Percentiles rank a stretch among this genome's conserved stretches.
phyloP scores from a whole-genome alignment of 2,888 invertebrate genomes.

The Lochmaea capreae region DNA sequence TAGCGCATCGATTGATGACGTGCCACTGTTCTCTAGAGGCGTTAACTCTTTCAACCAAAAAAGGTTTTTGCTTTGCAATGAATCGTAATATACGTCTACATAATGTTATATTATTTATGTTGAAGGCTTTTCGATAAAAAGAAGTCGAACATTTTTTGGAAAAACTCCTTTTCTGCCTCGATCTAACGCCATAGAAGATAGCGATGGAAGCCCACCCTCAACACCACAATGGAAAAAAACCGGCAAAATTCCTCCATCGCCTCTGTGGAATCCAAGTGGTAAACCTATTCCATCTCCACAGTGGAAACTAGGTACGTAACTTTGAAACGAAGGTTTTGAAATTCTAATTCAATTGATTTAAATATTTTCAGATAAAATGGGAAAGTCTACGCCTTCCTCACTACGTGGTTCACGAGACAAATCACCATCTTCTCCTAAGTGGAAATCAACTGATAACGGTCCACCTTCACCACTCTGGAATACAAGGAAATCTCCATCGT shows the following conservation, averaged over 20 bases:
- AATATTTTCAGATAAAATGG: slow-evolving; percentile 11
- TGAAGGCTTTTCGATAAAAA: slow-evolving; percentile 34
- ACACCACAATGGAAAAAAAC: slow-evolving; percentile 56
- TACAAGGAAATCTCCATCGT: slow-evolving; percentile 21
- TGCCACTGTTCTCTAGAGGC: too few relatives aligned
- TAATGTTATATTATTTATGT: neutral
- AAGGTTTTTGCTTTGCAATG: too few relatives aligned
- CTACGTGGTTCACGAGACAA: slow-evolving; percentile 20
- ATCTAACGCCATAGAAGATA: slow-evolving; percentile 69
- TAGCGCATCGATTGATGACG: too few relatives aligned
- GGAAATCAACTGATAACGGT: slow-evolving; percentile 30
- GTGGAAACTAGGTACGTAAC: slow-evolving; percentile 48
- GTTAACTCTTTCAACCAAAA: too few relatives aligned
- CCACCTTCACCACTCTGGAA: slow-evolving; percentile 32
- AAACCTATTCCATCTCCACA: slow-evolving; percentile 46
- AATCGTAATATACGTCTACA: too few relatives aligned
- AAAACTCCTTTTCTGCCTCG: slow-evolving; percentile 69
- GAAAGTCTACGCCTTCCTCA: slow-evolving; percentile 14
- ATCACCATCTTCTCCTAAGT: slow-evolving; percentile 26
- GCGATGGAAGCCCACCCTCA: slow-evolving; percentile 68
- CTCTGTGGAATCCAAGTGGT: slow-evolving; percentile 41
- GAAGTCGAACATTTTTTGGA: slow-evolving; percentile 62
- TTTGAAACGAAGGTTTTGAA: neutral
- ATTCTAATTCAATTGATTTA: too few relatives aligned
- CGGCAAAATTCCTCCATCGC: slow-evolving; percentile 51